Percentiles rank a stretch among this genome's conserved stretches.
phyloP scores from a whole-genome alignment of 2,888 invertebrate genomes.

The Synanthedon vespiformis region DNA sequence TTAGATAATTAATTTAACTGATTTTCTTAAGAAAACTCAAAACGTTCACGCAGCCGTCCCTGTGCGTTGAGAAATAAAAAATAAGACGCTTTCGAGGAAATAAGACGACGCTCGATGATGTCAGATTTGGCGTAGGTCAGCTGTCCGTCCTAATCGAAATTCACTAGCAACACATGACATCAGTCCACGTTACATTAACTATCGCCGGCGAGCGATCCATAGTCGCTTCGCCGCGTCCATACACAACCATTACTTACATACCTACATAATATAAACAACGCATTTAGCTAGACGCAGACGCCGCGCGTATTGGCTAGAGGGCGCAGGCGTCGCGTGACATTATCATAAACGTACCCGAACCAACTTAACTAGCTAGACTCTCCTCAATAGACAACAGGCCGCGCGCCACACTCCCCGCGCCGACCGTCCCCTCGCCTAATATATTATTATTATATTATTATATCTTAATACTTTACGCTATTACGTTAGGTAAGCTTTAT shows the following conservation, averaged over 20 bases:
- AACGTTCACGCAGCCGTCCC: too few species aligned
- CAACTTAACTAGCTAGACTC: constrained; percentile 23
- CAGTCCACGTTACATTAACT: neutral
- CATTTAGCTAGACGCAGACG: constrained; percentile 28
- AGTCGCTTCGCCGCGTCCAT: constrained; percentile 3
- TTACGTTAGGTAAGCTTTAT: constrained; percentile 70
- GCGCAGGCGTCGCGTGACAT: neutral
- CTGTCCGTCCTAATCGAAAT: neutral
- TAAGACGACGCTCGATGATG: too few species aligned
- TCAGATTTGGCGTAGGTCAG: too few species aligned
- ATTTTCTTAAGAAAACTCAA: too few species aligned
- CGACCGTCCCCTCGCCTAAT: constrained; percentile 51
- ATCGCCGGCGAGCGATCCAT: constrained; percentile 3
- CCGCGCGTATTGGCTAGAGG: neutral
- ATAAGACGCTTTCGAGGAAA: too few species aligned
- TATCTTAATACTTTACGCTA: constrained; percentile 70
- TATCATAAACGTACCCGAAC: constrained; percentile 9
- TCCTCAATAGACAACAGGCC: constrained; percentile 31
- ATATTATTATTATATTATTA: constrained; percentile 61
- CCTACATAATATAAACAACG: constrained; percentile 19
- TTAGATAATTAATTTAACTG: too few species aligned
- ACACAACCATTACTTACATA: constrained; percentile 16
- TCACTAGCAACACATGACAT: neutral
- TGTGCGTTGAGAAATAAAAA: neutral
- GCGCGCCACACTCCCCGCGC: constrained; percentile 44